Evolutionary conservation across 64 coral and sea anemone species (phyloP), one percentile per base, ranked within the genome.

Genomic region (Trachythela sp.): DNA sequence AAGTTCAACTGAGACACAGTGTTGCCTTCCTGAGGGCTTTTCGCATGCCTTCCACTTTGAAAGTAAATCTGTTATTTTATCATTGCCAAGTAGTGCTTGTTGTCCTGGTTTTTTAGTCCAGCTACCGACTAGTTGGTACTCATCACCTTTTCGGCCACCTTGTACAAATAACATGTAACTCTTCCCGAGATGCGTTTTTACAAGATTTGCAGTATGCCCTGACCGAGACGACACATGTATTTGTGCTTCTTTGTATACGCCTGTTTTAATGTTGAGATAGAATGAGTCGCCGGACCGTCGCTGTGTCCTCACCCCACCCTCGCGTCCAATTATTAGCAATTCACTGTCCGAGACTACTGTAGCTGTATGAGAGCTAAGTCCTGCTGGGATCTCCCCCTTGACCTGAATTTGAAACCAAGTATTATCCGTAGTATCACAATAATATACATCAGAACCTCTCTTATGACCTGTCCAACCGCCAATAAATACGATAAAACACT

Each of bases 391-490:
- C 14, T 97, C 95, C 6, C 95, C 95, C 30, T 49, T 83, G 39
- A 90, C 88, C 6, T 90, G 86, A 36, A 97, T 92, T 36, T 60
- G 89, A 34, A 50, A 30, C 95, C 95, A 97, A 37, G 83, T 59
- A 24, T 48, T 36, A 11, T 92, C 89, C 9, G 13, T 40, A 38
- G 88, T 92, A 68, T 97, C 95, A 92, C 90, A 97, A 90, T 86
- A 92, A 83, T 88, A 94, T 24, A 92, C 89, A 49, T 94, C 95
- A 24, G 95, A 87, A 54, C 88, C 90, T 70, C 95, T 76, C 92
- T 97, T 97, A 18, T 92, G 93, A 34, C 95, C 95, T 50, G 94
- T 94, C 95, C 95, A 97, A 32, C 95, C 95, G 42, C 95, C 95
- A 59, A 97, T 85, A 83, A 94, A 60, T 15, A 97, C 18, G 24